phyloP scores from a whole-genome alignment of 2,888 invertebrate species.

The Sarcophaga rosellei region DNA sequence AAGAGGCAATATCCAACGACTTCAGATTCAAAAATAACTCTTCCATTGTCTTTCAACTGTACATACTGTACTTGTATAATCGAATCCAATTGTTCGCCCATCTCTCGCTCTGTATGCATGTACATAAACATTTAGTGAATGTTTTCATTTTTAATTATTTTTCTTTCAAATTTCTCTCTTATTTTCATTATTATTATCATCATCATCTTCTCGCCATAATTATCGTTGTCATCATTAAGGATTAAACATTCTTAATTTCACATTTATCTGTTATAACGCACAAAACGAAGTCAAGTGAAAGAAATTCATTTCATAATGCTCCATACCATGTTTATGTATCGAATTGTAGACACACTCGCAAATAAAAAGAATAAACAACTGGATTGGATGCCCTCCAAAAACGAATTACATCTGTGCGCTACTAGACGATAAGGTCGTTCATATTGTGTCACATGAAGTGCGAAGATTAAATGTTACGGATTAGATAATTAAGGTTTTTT shows the following conservation, averaged over 20 bases:
- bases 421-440: background rate
- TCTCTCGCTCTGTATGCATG: background rate
- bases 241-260: slow-evolving; percentile 21
- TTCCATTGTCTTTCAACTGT: too few species aligned
- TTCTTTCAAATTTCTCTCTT: background rate
- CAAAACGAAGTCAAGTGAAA: slow-evolving; percentile 21
- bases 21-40: too few species aligned
- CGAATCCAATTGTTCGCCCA: too few species aligned
- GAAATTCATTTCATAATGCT: slow-evolving; percentile 16
- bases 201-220: background rate
- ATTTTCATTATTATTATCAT: background rate
- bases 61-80: too few species aligned
- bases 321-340: slow-evolving; percentile 4
- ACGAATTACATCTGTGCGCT: background rate
- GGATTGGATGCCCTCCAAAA: background rate
- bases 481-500: background rate
- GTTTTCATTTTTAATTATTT: slow-evolving; percentile 4
- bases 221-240: slow-evolving; percentile 13
- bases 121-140: background rate
- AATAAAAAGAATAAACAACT: slow-evolving; percentile 9
- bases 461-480: too few species aligned
- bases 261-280: slow-evolving; percentile 31
- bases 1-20: too few species aligned
- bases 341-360: slow-evolving; percentile 2
- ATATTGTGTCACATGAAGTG: background rate